Percentiles rank a stretch among this genome's conserved stretches.
These are phyloP conservation scores for Vombatus ursinus DNA, from an alignment of 2,113 vertebrate species.

Conservation along the genomic window DNA sequence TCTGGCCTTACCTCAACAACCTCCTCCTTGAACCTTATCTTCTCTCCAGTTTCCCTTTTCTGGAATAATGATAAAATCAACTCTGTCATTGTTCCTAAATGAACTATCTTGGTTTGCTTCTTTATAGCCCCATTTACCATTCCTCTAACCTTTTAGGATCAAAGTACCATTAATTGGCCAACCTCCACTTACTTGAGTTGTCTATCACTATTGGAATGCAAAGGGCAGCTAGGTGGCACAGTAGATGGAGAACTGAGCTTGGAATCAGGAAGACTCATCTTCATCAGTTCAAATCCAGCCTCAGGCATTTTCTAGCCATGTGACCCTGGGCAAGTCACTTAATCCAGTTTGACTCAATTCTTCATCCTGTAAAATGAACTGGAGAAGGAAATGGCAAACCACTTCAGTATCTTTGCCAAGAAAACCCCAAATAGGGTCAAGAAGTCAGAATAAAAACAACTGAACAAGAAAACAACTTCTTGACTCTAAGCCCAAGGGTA, in stretches of 20 bases:
- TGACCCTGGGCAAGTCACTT: background rate
- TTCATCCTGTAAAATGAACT: background rate
- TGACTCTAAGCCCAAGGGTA: background rate
- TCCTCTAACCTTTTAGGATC: background rate
- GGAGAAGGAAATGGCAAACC: no score
- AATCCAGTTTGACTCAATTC: background rate
- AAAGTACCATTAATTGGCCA: background rate
- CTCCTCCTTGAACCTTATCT: background rate
- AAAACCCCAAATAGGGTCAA: background rate
- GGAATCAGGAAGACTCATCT: background rate
- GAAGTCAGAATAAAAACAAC: background rate
- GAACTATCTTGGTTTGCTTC: background rate
- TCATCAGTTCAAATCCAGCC: background rate
- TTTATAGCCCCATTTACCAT: background rate
- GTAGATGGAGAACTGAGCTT: background rate
- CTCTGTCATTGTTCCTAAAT: background rate
- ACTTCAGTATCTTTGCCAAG: no score
- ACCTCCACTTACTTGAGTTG: background rate
- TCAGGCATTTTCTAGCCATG: background rate
- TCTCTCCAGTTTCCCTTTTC: background rate
- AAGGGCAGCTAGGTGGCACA: background rate
- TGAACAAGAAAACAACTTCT: background rate
- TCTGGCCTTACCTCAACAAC: background rate
- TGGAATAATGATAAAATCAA: background rate
- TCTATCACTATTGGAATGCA: background rate